phyloP scores from a whole-genome alignment of 2,888 invertebrate species.

The Heteromyza rotundicornis region DNA sequence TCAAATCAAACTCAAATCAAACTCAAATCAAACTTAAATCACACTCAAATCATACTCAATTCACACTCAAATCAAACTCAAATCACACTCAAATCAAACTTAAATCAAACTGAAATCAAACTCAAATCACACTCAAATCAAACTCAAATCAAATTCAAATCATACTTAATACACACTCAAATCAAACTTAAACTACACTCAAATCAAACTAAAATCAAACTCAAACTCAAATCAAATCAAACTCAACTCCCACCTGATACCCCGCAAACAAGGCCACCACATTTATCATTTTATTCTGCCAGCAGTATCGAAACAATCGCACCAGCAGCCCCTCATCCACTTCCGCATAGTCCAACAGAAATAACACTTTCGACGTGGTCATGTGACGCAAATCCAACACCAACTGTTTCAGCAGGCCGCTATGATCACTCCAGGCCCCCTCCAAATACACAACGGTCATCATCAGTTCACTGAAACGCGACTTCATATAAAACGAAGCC shows the following conservation, averaged over 20 bases:
- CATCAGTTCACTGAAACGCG: conserved; percentile 31
- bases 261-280: conserved; percentile 41
- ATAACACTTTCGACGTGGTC: conserved; percentile 43
- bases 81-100: no score
- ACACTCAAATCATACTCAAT: no score
- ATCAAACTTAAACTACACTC: no score
- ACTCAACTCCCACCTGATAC: conserved; percentile 41
- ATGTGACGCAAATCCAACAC: conserved; percentile 42
- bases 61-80: no score
- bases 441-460: conserved; percentile 41
- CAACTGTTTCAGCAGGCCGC: conserved; percentile 35
- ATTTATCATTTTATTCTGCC: conserved; percentile 45
- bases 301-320: conserved; percentile 42
- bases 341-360: conserved; percentile 35
- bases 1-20: no score
- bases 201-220: no score
- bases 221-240: no score
- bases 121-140: no score
- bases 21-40: no score
- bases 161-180: no score
- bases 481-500: conserved; percentile 36
- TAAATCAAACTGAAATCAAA: no score
- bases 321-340: conserved; percentile 25
- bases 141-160: no score
- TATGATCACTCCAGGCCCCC: conserved; percentile 30